Conservation (phyloP, 92 coral and sea anemone species). For the Porites lobata region DNA sequence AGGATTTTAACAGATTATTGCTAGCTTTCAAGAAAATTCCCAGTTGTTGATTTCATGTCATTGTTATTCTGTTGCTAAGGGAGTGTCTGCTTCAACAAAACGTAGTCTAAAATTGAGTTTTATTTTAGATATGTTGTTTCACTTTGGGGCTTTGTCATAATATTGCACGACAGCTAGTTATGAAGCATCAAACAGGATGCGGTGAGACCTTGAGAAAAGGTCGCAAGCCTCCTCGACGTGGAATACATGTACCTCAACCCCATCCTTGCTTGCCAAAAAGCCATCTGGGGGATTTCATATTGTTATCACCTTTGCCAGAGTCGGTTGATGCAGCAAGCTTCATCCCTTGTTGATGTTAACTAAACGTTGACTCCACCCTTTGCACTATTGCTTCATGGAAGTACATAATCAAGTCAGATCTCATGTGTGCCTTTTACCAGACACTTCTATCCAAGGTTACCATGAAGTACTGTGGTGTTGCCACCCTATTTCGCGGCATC, state of each 20-base stretch:
- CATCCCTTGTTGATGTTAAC: not conserved
- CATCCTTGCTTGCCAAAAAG: not conserved
- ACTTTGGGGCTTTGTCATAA: too few species aligned
- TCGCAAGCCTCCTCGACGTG: not conserved
- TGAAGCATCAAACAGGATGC: too few species aligned
- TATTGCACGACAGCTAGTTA: too few species aligned
- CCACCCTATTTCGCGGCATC: conserved; percentile 42
- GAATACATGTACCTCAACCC: not conserved
- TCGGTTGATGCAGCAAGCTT: not conserved
- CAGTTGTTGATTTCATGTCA: too few species aligned
- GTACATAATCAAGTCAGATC: conserved; percentile 1
- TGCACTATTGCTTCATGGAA: not conserved
- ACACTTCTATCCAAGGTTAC: conserved; percentile 27
- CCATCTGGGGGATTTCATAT: not conserved
- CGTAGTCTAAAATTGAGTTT: too few species aligned
- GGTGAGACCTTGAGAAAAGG: too few species aligned
- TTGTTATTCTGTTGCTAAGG: too few species aligned
- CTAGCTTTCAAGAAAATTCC: too few species aligned
- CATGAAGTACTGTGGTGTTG: conserved; percentile 41
- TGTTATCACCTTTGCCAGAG: not conserved
- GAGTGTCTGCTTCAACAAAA: too few species aligned
- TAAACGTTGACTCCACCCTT: not conserved
- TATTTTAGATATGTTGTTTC: too few species aligned
- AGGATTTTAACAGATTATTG: too few species aligned
- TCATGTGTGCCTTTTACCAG: not conserved